phyloP scores from a whole-genome alignment of 2,888 invertebrate species.

The Trimorus sp. region DNA sequence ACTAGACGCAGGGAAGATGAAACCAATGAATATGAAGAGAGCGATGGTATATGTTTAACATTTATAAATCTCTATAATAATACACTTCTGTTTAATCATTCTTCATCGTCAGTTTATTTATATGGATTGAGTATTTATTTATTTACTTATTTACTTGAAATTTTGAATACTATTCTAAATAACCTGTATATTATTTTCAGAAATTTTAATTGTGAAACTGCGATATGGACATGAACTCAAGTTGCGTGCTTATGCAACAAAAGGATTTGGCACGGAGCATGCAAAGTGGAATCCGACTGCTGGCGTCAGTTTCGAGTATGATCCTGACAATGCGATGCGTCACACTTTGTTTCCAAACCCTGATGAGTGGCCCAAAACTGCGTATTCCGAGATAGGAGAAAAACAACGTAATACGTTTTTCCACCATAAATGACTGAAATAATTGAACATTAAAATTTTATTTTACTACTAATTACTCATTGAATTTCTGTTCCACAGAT shows the following conservation, averaged over 20 bases:
- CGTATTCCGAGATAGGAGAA: slow-evolving; percentile 96
- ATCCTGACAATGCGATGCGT: slow-evolving; percentile 98
- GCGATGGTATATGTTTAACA: slow-evolving; percentile 86
- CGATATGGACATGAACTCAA: slow-evolving; percentile 95
- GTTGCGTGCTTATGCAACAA: slow-evolving; percentile 97
- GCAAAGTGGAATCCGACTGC: slow-evolving; percentile 99
- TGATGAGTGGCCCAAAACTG: slow-evolving; percentile 99
- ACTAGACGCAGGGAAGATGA: slow-evolving; percentile 96
- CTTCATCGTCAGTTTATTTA: too few species aligned
- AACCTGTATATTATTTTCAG: slow-evolving; percentile 74
- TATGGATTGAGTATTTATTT: too few species aligned
- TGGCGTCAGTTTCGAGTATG: slow-evolving; percentile 99
- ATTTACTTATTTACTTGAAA: too few species aligned
- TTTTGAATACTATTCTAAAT: slow-evolving; percentile 5
- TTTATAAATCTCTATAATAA: too few species aligned
- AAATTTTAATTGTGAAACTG: slow-evolving; percentile 88
- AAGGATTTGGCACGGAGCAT: slow-evolving; percentile 98
- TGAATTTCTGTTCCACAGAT: slow-evolving; percentile 82
- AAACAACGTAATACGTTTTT: slow-evolving; percentile 87
- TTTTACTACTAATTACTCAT: too few species aligned
- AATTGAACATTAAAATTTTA: slow-evolving; percentile 22
- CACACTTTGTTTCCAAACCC: slow-evolving; percentile 98
- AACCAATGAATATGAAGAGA: slow-evolving; percentile 95
- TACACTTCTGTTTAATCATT: too few species aligned
- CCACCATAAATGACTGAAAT: background rate